phyloP scores from a whole-genome alignment of 1,140 invertebrate genomes.

The Kradibia gibbosae region DNA sequence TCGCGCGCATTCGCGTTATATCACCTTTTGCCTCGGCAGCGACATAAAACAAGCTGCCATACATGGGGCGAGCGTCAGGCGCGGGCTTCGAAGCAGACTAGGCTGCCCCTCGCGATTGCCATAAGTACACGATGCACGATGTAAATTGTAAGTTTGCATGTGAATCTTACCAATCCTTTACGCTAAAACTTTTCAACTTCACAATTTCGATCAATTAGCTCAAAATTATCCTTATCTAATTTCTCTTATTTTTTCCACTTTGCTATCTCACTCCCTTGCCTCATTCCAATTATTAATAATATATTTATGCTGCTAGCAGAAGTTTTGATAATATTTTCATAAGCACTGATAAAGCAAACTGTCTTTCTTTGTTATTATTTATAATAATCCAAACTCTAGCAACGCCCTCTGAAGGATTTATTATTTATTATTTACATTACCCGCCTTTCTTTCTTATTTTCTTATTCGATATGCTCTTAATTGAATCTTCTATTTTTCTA shows the following conservation, averaged over 20 bases:
- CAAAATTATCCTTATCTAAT: slow-evolving; percentile 56
- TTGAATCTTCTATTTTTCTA: no score
- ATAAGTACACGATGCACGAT: slow-evolving; percentile 17
- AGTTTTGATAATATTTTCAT: no score
- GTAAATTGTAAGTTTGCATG: slow-evolving; percentile 17
- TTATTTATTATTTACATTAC: no score
- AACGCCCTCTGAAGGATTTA: no score
- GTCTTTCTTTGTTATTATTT: no score
- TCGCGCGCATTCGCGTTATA: not conserved
- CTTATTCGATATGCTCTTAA: no score
- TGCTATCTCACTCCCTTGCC: no score
- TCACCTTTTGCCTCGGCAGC: slow-evolving; percentile 7
- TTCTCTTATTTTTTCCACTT: not conserved
- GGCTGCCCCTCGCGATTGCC: not conserved
- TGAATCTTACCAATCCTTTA: not conserved
- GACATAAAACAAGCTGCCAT: slow-evolving; percentile 72
- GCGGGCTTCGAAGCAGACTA: slow-evolving; percentile 42
- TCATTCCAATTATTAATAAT: no score
- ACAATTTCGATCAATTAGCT: not conserved
- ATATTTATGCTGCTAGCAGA: no score
- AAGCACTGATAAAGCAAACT: no score
- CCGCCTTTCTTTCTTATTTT: no score
- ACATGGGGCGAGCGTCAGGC: slow-evolving; percentile 70
- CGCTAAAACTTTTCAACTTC: not conserved
- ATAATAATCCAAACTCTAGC: no score